Evolutionary conservation across 2,113 vertebrate species (phyloP).

Genomic region (Neolamprologus cancellatus): DNA sequence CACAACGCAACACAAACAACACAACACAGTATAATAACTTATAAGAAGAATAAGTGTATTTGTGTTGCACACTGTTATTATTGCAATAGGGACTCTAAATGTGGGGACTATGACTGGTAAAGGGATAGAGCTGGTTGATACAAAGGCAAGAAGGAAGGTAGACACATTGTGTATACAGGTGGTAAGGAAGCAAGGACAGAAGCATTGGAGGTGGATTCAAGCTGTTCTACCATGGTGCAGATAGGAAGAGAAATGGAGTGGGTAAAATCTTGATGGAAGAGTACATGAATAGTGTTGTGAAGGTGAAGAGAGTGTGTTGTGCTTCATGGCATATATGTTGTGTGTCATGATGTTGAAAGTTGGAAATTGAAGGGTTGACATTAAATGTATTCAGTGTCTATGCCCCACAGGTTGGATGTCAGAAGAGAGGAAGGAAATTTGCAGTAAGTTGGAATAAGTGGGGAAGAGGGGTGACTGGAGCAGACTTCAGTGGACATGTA

Average conservation of each 20-base stretch:
- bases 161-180: neutral
- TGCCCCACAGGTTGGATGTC: neutral
- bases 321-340: neutral
- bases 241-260: neutral
- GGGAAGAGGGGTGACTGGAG: neutral
- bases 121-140: neutral
- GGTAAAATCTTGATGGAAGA: neutral
- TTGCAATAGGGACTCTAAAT: neutral
- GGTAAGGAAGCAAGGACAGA: neutral
- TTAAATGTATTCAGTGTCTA: neutral
- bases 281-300: neutral
- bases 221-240: neutral
- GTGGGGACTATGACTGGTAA: neutral
- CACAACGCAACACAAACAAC: too few relatives aligned
- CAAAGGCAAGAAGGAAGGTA: neutral
- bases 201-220: neutral
- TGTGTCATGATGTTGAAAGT: neutral
- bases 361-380: neutral
- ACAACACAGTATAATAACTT: too few relatives aligned
- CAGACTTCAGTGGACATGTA: neutral
- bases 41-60: too few relatives aligned
- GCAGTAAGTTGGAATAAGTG: neutral
- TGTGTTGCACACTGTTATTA: too few relatives aligned
- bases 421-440: neutral
- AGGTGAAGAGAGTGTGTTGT: neutral